phyloP scores from a whole-genome alignment of 2,888 invertebrate genomes.

The Volucella bombylans region DNA sequence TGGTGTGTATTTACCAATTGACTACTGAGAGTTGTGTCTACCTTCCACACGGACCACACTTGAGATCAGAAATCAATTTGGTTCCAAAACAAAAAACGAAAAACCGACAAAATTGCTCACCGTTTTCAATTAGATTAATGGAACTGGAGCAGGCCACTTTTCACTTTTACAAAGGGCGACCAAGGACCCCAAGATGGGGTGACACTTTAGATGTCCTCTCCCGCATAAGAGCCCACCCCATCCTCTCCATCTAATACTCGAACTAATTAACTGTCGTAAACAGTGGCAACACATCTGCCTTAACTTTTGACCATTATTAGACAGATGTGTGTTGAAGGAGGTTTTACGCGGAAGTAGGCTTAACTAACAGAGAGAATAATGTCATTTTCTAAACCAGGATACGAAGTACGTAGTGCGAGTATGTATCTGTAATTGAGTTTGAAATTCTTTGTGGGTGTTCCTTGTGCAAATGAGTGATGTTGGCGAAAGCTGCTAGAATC shows the following conservation, averaged over 20 bases:
- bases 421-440: slow-evolving; percentile 1
- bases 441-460: slow-evolving; percentile 14
- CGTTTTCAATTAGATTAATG: slow-evolving; percentile 72
- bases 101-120: slow-evolving; percentile 29
- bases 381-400: slow-evolving; percentile 61
- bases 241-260: slow-evolving; percentile 27
- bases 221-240: background rate
- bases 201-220: background rate
- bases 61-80: slow-evolving; percentile 70
- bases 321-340: slow-evolving; percentile 31
- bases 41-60: slow-evolving; percentile 43
- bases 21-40: background rate
- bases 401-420: slow-evolving; percentile 54
- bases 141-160: slow-evolving; percentile 69
- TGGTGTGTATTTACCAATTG: slow-evolving; percentile 39
- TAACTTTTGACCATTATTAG: slow-evolving; percentile 32
- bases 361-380: slow-evolving; percentile 63
- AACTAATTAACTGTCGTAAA: slow-evolving; percentile 69
- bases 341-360: slow-evolving; percentile 50
- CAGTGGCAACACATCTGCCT: slow-evolving; percentile 31
- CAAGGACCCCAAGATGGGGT: background rate
- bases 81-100: slow-evolving; percentile 13
- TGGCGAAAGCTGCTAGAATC: background rate
- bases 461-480: slow-evolving; percentile 32
- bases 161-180: slow-evolving; percentile 3